A percentile compares a stretch with the other conserved stretches of the same genome.
Evolutionary conservation across 23 tunicate species (phyloP).

Genomic region (Corella eumyota): DNA sequence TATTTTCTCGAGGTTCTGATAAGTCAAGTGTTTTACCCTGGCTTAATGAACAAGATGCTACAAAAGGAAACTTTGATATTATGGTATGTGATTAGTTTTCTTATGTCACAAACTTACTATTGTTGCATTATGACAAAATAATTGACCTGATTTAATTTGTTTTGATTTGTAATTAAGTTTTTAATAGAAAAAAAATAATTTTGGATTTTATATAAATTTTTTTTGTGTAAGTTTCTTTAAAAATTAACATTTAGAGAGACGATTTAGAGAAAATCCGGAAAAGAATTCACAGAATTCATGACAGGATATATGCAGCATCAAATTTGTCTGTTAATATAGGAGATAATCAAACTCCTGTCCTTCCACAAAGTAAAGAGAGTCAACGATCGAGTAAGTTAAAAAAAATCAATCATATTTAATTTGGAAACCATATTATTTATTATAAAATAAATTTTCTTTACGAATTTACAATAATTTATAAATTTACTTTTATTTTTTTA

Average conservation of each 20-base stretch:
- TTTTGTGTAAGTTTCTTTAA: too few relatives aligned
- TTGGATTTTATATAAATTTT: too few relatives aligned
- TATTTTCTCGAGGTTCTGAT: slow-evolving; percentile 7
- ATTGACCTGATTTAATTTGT: neutral
- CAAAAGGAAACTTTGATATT: slow-evolving; percentile 77
- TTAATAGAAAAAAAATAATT: too few relatives aligned
- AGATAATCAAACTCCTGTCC: neutral
- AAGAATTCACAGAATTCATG: slow-evolving; percentile 47
- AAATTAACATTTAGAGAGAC: slow-evolving; percentile 47
- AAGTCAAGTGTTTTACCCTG: slow-evolving; percentile 38
- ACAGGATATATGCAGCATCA: slow-evolving; percentile 54
- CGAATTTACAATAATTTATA: too few relatives aligned
- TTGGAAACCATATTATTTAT: too few relatives aligned
- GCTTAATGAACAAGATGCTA: slow-evolving; percentile 61
- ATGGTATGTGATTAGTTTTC: slow-evolving; percentile 12
- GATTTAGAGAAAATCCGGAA: slow-evolving; percentile 46
- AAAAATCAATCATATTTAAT: too few relatives aligned
- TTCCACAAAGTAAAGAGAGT: slow-evolving; percentile 2
- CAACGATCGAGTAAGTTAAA: too few relatives aligned
- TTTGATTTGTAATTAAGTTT: neutral
- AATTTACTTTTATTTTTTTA: too few relatives aligned
- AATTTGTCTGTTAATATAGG: slow-evolving; percentile 48
- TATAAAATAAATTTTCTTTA: too few relatives aligned
- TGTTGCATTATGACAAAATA: neutral
- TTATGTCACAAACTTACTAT: slow-evolving; percentile 3